Evolutionary conservation across 2,888 invertebrate species (phyloP), one percentile per base, ranked within the genome.

Genomic region (Mechanitis mazaeus): DNA sequence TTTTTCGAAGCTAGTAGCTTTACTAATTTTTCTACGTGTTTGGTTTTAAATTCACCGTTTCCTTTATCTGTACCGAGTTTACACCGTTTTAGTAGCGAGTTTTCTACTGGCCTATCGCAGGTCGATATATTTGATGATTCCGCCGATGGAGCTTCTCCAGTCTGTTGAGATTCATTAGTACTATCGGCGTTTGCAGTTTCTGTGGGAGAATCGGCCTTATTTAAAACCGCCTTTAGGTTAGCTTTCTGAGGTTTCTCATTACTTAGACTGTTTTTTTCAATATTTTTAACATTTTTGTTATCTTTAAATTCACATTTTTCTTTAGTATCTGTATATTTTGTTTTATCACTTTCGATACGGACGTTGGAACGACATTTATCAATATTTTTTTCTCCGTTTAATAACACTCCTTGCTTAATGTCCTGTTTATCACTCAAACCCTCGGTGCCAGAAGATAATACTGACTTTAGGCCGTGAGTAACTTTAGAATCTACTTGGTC

Each of bases 401-500:
- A 38, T 33, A 59, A 54, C 38, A 54, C 33, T 54, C 38, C 53
- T 33, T 64, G 58, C 45, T 58, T 56, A 28, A 59, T 68, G 42
- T 79, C 80, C 63, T 80, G 81, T 64, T 81, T 81, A 45, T 74
- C 70, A 66, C 72, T 75, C 54, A 75, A 65, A 71, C 79, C 81
- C 58, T 77, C 77, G 73, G 79, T 79, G 74, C 83, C 80, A 68
- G 80, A 64, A 74, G 85, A 84, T 81, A 86, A 83, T 81, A 87
- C 84, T 80, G 87, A 81, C 80, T 89, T 87, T 57, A 81, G 71
- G 69, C 75, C 83, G 66, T 84, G 78, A 59, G 81, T 82, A 64
- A 85, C 79, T 72, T 87, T 87, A 33, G 87, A 85, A 69, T 88
- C 85, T 45, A 85, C 75, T 71, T 84, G 85, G 54, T 85, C 87